Evolutionary conservation across 30 jellyfish, hydroid and myxozoan genomes (phyloP), one percentile per base, ranked within the genome.

Genomic region (Chironex yamaguchii): DNA sequence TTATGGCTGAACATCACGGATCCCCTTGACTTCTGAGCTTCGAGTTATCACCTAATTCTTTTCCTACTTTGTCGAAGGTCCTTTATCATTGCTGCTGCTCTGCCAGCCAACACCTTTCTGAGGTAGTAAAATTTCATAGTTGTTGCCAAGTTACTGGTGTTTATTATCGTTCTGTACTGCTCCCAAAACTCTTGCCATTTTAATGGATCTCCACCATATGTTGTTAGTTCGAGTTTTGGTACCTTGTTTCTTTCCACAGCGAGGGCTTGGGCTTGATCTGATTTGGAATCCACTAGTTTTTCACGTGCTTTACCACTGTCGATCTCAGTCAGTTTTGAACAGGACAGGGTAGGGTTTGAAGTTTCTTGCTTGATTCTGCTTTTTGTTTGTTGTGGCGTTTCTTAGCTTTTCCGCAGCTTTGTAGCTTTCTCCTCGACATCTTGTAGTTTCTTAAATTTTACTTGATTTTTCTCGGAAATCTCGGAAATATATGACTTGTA

Each of bases 11-110:
- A 80, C 29, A 6, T 80, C 91, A 1, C 72, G 90, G 29, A 76
- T 76, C 17, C 79, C 89, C 29, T 77, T 77, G 82, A 77, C 89
- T 77, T 54, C 89, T 29, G 12, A 77, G 82, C 66, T 54, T 27
- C 11, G 79, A 23, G 65, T 54, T 54, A 36, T 77, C 89, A 12
- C 82, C 89, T 52, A 77, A 77, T 62, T 53, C 89, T 42, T 52
- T 29, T 29, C 1, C 53, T 20, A 77, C 36, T 34, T 23, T 25
- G 83, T 77, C 67, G 34, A 77, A 25, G 11, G 82, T 79, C 89
- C 53, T 33, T 29, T 1, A 77, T 51, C 1, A 52, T 79, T 2
- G 88, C 88, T 42, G 88, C 81, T 75, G 81, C 88, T 49, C 81
- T 50, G 24, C 88, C 88, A 50, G 30, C 81, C 80, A 75, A 1